Conservation (phyloP, 37 sponge, comb jelly and placozoan genomes). For the Spongilla lacustris region DNA sequence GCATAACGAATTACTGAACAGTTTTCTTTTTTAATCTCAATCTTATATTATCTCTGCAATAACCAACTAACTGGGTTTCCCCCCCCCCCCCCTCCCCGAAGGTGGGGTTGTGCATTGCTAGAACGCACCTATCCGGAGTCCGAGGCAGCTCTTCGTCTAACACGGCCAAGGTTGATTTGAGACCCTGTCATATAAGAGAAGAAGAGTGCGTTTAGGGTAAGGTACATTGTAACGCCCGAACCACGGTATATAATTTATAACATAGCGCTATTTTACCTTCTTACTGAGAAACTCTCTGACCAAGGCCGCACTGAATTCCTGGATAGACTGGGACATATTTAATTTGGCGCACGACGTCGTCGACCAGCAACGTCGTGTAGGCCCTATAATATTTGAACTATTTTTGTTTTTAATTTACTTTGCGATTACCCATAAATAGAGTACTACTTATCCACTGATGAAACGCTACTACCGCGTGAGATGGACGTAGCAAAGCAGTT, state of each 20-base stretch:
- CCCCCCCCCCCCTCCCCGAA: neutral
- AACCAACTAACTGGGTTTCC: too few species aligned
- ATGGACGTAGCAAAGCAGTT: conserved; percentile 29
- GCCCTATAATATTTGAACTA: neutral
- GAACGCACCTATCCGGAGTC: conserved; percentile 35
- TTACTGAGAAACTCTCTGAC: conserved; percentile 70
- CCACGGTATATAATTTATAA: neutral
- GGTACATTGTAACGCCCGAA: neutral
- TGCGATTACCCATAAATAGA: neutral
- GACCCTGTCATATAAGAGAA: conserved; percentile 62
- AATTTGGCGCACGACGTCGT: too few species aligned
- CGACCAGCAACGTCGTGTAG: too few species aligned
- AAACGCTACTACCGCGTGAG: neutral
- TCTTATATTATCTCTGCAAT: too few species aligned
- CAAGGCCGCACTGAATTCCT: conserved; percentile 49
- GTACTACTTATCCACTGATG: neutral
- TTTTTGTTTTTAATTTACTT: neutral
- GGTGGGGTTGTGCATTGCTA: too few species aligned
- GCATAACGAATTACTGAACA: neutral
- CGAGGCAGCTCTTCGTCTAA: conserved; percentile 66
- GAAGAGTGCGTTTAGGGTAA: neutral
- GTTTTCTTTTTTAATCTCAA: too few species aligned
- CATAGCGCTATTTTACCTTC: conserved; percentile 33
- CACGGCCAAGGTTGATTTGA: conserved; percentile 49
- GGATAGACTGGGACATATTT: conserved; percentile 31